Conservation (phyloP, 2,797 vertebrate genomes). For the Taenioides sp. region DNA sequence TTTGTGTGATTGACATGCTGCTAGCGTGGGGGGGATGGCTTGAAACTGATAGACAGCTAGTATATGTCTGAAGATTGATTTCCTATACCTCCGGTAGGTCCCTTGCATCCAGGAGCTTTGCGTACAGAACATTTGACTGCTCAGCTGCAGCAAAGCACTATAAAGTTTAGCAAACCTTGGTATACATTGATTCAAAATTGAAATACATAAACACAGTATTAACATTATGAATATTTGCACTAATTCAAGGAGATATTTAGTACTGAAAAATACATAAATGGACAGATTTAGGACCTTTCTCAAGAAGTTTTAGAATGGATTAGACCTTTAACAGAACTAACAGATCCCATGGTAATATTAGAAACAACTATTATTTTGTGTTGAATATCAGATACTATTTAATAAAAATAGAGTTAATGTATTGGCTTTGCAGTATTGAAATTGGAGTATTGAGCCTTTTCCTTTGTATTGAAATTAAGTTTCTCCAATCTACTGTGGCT, state of each 20-base stretch:
- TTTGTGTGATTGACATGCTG: slow-evolving; percentile 32
- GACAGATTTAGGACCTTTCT: too few species aligned
- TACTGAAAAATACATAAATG: too few species aligned
- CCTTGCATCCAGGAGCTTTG: slow-evolving; percentile 3
- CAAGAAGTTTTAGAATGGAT: too few species aligned
- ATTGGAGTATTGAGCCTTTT: too few species aligned
- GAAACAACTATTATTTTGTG: too few species aligned
- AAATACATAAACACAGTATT: neutral
- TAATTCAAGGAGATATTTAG: too few species aligned
- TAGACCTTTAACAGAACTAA: too few species aligned
- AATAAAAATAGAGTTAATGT: neutral
- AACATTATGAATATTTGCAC: neutral
- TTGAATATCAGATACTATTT: too few species aligned
- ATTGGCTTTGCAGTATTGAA: neutral
- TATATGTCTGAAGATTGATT: slow-evolving; percentile 35
- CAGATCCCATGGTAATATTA: too few species aligned
- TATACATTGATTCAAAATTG: slow-evolving; percentile 1
- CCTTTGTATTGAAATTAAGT: too few species aligned
- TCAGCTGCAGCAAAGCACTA: neutral
- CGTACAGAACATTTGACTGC: too few species aligned
- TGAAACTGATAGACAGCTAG: slow-evolving; percentile 10
- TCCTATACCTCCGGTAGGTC: slow-evolving; percentile 30
- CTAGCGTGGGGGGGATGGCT: slow-evolving; percentile 5
- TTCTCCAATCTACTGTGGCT: too few species aligned
- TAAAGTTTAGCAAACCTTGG: neutral